Base-by-base conservation (phyloP, 2,113 vertebrate genomes). In the Dicaeum eximium region DNA sequence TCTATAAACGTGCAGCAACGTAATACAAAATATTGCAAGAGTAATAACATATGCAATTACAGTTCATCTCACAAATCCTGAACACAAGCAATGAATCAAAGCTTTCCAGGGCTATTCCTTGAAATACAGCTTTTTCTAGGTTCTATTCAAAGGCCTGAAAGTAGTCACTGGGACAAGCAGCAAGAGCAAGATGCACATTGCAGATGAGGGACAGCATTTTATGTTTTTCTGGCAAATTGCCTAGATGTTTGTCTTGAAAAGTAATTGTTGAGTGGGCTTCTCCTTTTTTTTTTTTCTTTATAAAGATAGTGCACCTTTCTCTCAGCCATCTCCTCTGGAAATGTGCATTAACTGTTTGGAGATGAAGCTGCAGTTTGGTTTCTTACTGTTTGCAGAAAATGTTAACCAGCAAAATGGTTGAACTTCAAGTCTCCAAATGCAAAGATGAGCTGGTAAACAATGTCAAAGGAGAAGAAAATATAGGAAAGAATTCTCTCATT, bases 181-280 rank as follows among this genome's bases (percentile, higher is more conserved):
- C 62, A 83, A 72, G 47, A 79, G 84, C 65, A 72, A 93, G 79
- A 96, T 56, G 88, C 75, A 67, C 73, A 40, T 40, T 69, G 92
- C 88, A 93, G 92, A 73, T 67, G 82, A 94, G 18, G 40, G 72
- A 57, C 88, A 96, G 79, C 37, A 80, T 60, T 92, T 92, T 71
- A 78, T 2, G 0, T 17, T 86, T 85, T 88, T 74, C 92, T 96
- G 96, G 96, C 82, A 88, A 95, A 79, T 10, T 50, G 92, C 95
- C 93, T 81, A 61, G 86, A 64, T 40, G 28, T 53, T 92, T 82
- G 92, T n/a, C 95, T 97, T 97, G 95, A 93, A 96, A 97, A 95
- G 75, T 79, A 84, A 94, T 96, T 91, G 93, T 78, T 88, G 92
- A 95, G 77, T 80, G 86, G 65, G 65, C n/a, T 94, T 92, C 71